Base-by-base conservation (phyloP, 2,113 vertebrate species). In the Corynorhinus townsendii region DNA sequence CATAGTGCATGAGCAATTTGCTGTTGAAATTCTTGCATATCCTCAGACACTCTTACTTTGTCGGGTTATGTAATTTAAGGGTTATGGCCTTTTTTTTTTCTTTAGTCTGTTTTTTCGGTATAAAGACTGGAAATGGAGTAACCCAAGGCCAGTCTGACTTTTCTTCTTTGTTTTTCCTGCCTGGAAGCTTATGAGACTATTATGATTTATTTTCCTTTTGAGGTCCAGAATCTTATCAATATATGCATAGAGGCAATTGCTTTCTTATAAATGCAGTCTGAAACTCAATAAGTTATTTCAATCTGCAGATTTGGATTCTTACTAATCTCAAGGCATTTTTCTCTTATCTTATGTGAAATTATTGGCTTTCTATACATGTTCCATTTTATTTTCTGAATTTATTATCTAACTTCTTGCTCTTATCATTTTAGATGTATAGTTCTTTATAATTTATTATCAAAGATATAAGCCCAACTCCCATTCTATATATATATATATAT, bases 71-170 rank as follows among this genome's bases (percentile, higher is more conserved):
- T 56, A 24, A 6, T 71, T 89, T 89, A 28, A 47, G 22, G 1
- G 1, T 49, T 49, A 0, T n/a, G 33, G 6, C 59, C 20, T 12
- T 40, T 40, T 64, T 71, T 30, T 4, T 86, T 84, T 79, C 4
- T 28, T 79, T 28, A 35, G 3, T 4, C 11, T 91, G 15, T 85
- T 92, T 40, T 88, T 49, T 82, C n/a, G 45, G 5, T 40, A 49
- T 16, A 24, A 73, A 30, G n/a, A 64, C 20, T 88, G 54, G 3
- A 19, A 82, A 80, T 66, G 43, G 8, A 30, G 6, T 30, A 87
- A 68, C 10, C 0, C 14, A 64, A 73, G 49, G 5, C 1, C 19
- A 59, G 12, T 97, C 86, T 98, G 97, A 96, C 62, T 96, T 98
- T 28, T 98, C 49, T 64, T 22, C 15, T 77, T 66, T 92, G 47